Conservation (phyloP, 2,113 vertebrate genomes). For the Apeltes quadracus region DNA sequence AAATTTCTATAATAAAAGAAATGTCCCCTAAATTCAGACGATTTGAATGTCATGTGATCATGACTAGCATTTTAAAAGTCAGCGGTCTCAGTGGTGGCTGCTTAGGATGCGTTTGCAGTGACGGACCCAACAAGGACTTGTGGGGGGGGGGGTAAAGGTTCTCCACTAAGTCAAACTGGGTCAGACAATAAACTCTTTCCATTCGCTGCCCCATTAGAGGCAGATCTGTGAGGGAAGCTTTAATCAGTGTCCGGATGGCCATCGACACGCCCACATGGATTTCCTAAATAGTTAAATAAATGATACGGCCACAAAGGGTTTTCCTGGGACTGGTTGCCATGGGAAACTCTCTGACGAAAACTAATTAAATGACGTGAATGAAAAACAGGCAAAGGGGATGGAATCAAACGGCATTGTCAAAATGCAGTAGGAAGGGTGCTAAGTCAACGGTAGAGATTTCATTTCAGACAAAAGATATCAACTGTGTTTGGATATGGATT, state of each 20-base stretch:
- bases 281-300: slow-evolving; percentile 68
- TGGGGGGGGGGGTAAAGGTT: too few species aligned
- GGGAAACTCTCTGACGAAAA: slow-evolving; percentile 65
- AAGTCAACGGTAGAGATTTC: slow-evolving; percentile 26
- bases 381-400: slow-evolving; percentile 19
- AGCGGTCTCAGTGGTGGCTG: not conserved
- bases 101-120: not conserved
- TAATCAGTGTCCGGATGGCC: slow-evolving; percentile 72
- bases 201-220: slow-evolving; percentile 42
- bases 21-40: not conserved
- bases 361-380: slow-evolving; percentile 55
- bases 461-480: slow-evolving; percentile 10
- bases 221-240: slow-evolving; percentile 66
- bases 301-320: slow-evolving; percentile 58
- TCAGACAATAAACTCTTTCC: slow-evolving; percentile 58
- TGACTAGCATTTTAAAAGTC: not conserved
- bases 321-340: slow-evolving; percentile 40
- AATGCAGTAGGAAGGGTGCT: not conserved
- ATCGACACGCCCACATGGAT: slow-evolving; percentile 66
- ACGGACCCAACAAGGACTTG: not conserved
- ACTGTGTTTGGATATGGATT: slow-evolving; percentile 9
- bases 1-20: not conserved
- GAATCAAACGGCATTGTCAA: slow-evolving; percentile 38
- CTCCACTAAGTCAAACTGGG: slow-evolving; percentile 25
- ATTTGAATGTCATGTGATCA: not conserved